Evolutionary conservation across 2,888 invertebrate genomes (phyloP), one percentile per base, ranked within the genome.

Genomic region (Selenia dentaria): DNA sequence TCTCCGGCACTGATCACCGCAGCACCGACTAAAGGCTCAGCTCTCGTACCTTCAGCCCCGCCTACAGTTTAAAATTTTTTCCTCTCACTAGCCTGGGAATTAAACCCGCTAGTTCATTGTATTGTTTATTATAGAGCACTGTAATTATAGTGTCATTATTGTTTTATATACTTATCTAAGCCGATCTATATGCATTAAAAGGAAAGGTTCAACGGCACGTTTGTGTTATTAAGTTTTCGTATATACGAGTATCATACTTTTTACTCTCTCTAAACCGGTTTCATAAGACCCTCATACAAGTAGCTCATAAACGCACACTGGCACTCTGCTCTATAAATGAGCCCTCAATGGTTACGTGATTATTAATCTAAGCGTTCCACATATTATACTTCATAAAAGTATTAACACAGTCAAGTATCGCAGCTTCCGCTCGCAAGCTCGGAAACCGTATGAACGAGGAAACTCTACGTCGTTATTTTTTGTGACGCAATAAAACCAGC

Each of bases 31-130:
- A 72, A 81, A 80, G 83, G 77, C 77, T 79, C 73, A 78, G 68
- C 77, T 76, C 74, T 67, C 62, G 64, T 68, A 68, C 60, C 67
- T 60, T 66, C 60, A 60, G 63, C 67, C 61, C 75, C 89, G 87
- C 89, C 89, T 83, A 84, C 84, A 85, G 83, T 86, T 90, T 89
- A 88, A 88, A 72, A 85, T 84, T 84, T 87, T 60, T 87, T 85
- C 70, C 73, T 81, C 83, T 75, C 47, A 40, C 38, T 49, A 70
- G 79, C 73, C 71, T 79, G 79, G 74, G 83, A 83, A 83, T 82
- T 74, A 80, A 81, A 57, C 67, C 54, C 51, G 64, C 76, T 84
- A 83, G 81, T 79, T 76, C 80, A 70, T 68, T 70, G 75, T 72
- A 77, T 83, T 83, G 80, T 83, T 82, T 83, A 82, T 85, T 79